Evolutionary conservation across 2,797 vertebrate species (phyloP).

Genomic region (Anableps anableps): DNA sequence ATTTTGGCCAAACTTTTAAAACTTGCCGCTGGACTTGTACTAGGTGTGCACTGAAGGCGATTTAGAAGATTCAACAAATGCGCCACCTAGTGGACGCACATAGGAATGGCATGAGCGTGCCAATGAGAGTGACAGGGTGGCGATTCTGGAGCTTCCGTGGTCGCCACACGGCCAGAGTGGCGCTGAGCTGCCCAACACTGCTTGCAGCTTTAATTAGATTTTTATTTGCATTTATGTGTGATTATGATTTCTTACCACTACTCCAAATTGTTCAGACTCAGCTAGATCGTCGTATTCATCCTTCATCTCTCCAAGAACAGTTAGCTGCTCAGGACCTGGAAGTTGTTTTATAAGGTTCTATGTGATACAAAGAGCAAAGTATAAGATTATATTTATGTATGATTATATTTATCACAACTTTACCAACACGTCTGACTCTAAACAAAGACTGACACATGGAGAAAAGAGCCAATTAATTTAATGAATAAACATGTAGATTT

Average conservation of each 20-base stretch:
- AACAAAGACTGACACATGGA: neutral
- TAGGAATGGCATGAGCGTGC: too few species aligned
- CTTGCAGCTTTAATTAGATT: too few species aligned
- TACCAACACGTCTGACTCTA: neutral
- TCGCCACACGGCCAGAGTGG: too few species aligned
- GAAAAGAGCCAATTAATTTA: neutral
- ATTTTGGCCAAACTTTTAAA: too few species aligned
- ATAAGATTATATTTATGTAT: neutral
- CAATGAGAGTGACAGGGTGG: too few species aligned
- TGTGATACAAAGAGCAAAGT: conserved; percentile 13
- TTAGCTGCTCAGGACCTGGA: conserved; percentile 82
- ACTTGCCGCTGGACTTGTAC: too few species aligned
- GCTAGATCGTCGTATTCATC: conserved; percentile 90
- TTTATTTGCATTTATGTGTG: conserved; percentile 1
- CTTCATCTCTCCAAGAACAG: conserved; percentile 83
- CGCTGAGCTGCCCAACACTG: too few species aligned
- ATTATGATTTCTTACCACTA: conserved; percentile 82
- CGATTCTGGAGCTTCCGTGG: too few species aligned
- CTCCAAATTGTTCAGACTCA: conserved; percentile 88
- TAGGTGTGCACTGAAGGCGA: too few species aligned
- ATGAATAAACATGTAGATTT: neutral
- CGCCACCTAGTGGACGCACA: too few species aligned
- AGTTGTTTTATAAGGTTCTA: conserved; percentile 89
- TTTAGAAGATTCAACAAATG: too few species aligned
- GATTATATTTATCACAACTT: conserved; percentile 3